Percentiles rank a stretch among this genome's conserved stretches.
Evolutionary conservation across 2,113 vertebrate genomes (phyloP).

Genomic region (Peromyscus maniculatus): DNA sequence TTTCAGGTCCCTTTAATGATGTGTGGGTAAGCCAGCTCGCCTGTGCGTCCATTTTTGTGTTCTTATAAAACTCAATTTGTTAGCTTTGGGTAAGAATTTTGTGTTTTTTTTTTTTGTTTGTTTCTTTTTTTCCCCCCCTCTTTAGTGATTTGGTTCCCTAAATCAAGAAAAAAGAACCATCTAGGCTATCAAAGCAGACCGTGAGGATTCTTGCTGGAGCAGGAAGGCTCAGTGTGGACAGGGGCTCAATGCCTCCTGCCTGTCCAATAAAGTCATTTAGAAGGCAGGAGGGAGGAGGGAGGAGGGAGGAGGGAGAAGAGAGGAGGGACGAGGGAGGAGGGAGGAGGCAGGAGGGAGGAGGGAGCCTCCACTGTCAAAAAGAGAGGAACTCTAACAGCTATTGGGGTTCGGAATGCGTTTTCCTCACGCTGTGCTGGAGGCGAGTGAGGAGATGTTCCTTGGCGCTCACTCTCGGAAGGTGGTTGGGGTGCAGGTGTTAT

Average conservation of each 20-base stretch:
- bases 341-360: not conserved
- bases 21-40: not conserved
- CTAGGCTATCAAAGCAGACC: not conserved
- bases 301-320: not conserved
- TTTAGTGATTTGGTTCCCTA: not conserved
- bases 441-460: not conserved
- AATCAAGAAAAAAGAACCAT: slow-evolving; percentile 13
- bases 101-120: not conserved
- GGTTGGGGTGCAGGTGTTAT: not conserved
- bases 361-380: not conserved
- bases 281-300: not conserved
- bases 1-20: not conserved
- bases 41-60: not conserved
- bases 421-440: not conserved
- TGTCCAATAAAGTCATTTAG: slow-evolving; percentile 4
- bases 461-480: not conserved
- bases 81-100: slow-evolving; percentile 17
- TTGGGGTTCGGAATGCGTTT: not conserved
- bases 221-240: not conserved
- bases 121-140: not conserved
- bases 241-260: not conserved
- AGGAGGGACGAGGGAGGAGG: not conserved
- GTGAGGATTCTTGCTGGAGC: not conserved
- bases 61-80: slow-evolving; percentile 24
- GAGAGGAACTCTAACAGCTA: not conserved